A percentile compares a stretch with the other conserved stretches of the same genome.
These are phyloP conservation scores for Anthrax anthrax DNA, from an alignment of 2,888 invertebrate species.

Conservation along the genomic window DNA sequence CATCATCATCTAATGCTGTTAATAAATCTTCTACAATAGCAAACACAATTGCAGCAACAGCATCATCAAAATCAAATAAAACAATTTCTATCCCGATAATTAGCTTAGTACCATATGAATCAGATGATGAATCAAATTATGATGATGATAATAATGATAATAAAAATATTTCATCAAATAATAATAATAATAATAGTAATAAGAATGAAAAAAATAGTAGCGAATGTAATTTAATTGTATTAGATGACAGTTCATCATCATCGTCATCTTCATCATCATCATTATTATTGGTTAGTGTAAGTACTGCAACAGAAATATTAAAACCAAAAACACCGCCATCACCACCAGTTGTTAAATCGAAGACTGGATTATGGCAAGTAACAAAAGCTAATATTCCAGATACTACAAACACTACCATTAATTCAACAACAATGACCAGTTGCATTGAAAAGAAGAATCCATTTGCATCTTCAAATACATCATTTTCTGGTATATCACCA, in stretches of 20 bases:
- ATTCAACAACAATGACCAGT: neutral
- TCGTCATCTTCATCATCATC: neutral
- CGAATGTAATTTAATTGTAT: neutral
- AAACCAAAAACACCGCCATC: slow-evolving; percentile 5
- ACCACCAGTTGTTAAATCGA: slow-evolving; percentile 30
- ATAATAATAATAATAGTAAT: slow-evolving; percentile 9
- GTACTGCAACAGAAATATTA: neutral
- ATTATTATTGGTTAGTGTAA: neutral
- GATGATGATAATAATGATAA: slow-evolving; percentile 5
- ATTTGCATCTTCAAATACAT: slow-evolving; percentile 19
- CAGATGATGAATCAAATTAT: slow-evolving; percentile 41
- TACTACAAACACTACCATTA: neutral
- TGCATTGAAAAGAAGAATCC: slow-evolving; percentile 19
- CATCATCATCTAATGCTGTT: no score
- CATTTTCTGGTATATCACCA: slow-evolving; percentile 6
- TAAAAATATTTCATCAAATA: neutral
- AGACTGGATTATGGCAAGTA: slow-evolving; percentile 31
- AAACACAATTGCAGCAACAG: neutral
- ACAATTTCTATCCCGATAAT: neutral
- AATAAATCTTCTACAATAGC: no score
- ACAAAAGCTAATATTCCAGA: slow-evolving; percentile 16
- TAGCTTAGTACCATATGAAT: slow-evolving; percentile 45
- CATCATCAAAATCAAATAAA: no score
- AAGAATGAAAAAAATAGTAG: neutral
- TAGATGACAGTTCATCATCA: neutral